Evolutionary conservation across 2,797 vertebrate species (phyloP).

Genomic region (Gephyroberyx darwinii): DNA sequence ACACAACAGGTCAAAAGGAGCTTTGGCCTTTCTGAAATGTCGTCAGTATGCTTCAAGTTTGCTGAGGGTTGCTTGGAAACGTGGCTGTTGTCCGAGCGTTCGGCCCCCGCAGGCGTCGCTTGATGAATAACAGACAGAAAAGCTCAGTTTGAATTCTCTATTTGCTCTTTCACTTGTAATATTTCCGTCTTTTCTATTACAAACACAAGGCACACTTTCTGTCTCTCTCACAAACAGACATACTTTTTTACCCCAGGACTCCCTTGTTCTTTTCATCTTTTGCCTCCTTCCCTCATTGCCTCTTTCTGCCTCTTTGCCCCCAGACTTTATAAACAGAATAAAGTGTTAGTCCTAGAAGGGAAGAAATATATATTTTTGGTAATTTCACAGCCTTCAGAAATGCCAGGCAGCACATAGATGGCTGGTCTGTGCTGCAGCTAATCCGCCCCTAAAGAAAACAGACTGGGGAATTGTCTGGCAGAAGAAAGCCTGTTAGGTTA

Average conservation of each 20-base stretch:
- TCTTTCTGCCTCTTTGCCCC: not conserved
- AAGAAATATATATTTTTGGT: no score
- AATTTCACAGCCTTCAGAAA: no score
- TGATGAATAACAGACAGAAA: slow-evolving; percentile 36
- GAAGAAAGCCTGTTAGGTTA: no score
- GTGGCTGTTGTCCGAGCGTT: not conserved
- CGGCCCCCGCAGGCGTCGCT: not conserved
- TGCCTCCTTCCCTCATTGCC: no score
- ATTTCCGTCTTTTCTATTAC: slow-evolving; percentile 28
- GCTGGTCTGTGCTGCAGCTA: no score
- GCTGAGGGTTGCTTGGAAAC: slow-evolving; percentile 1
- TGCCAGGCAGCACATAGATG: no score
- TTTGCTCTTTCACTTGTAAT: slow-evolving; percentile 32
- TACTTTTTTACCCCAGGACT: not conserved
- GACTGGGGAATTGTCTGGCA: no score
- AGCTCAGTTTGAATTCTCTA: not conserved
- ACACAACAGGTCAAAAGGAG: no score
- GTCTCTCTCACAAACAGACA: not conserved
- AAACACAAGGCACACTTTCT: slow-evolving; percentile 8
- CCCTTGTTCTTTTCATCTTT: not conserved
- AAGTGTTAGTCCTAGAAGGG: not conserved
- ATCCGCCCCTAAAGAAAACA: no score
- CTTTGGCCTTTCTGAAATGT: no score
- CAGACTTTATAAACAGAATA: not conserved
- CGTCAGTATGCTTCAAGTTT: no score